Conservation (phyloP, 2,888 invertebrate species). For the Pemphredon lugubris region DNA sequence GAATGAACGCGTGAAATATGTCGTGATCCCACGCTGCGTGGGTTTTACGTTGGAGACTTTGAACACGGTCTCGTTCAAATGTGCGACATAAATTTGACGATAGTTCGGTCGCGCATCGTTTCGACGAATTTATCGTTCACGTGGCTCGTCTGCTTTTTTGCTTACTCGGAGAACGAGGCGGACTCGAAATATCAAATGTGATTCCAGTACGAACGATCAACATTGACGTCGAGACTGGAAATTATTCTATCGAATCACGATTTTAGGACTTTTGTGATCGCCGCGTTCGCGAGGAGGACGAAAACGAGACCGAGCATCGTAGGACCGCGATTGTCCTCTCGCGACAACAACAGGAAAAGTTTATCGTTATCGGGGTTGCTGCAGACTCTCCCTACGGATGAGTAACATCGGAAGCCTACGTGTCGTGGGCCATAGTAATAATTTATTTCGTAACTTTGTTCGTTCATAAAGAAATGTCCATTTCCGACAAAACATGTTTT, state of each 20-base stretch:
- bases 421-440: constrained; percentile 20
- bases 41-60: neutral
- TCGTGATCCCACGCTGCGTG: constrained; percentile 2
- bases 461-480: constrained; percentile 20
- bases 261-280: too few species aligned
- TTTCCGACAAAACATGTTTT: neutral
- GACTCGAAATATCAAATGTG: too few species aligned
- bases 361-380: constrained; percentile 59
- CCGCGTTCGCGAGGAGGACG: constrained; percentile 36
- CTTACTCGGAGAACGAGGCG: too few species aligned
- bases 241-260: too few species aligned
- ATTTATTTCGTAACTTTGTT: constrained; percentile 54
- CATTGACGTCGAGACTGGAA: too few species aligned
- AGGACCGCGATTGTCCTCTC: constrained; percentile 45
- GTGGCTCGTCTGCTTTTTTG: too few species aligned
- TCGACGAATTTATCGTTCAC: too few species aligned
- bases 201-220: too few species aligned
- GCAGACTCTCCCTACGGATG: constrained; percentile 55
- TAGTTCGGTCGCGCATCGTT: constrained; percentile 4
- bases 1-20: constrained; percentile 24
- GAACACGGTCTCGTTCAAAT: neutral
- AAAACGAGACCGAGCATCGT: constrained; percentile 35
- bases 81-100: neutral
- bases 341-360: constrained; percentile 59
- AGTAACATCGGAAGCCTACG: constrained; percentile 38